A percentile compares a stretch with the other conserved stretches of the same genome.
These are phyloP conservation scores for Drosophila sucinea DNA, from an alignment of 1,140 invertebrate species.

Conservation along the genomic window DNA sequence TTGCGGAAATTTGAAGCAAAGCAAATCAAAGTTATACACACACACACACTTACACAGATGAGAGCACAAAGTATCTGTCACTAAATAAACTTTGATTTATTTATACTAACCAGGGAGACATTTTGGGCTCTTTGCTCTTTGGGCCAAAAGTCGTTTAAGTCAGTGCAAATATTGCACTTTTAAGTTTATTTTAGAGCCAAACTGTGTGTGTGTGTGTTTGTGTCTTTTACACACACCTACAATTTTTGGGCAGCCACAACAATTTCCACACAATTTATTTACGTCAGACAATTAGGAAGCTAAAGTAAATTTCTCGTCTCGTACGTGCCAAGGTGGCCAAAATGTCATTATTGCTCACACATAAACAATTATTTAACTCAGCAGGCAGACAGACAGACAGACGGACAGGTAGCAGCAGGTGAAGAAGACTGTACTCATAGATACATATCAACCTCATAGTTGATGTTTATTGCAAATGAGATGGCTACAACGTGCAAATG, in stretches of 20 bases:
- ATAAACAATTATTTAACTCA: conserved; percentile 21
- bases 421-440: not conserved
- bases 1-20: conserved; percentile 68
- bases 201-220: conserved; percentile 21
- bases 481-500: conserved; percentile 1
- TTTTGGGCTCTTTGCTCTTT: conserved; percentile 57
- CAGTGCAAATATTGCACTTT: conserved; percentile 51
- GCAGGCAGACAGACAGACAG: not conserved
- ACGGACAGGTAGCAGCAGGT: not conserved
- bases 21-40: conserved; percentile 63
- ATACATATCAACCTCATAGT: conserved; percentile 3
- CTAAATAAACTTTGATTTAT: conserved; percentile 79
- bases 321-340: conserved; percentile 43
- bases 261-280: conserved; percentile 45
- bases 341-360: conserved; percentile 25
- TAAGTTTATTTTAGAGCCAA: conserved; percentile 34
- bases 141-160: conserved; percentile 51
- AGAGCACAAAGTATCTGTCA: conserved; percentile 55
- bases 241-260: conserved; percentile 16
- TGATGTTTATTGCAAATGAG: conserved; percentile 9
- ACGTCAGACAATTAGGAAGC: conserved; percentile 53
- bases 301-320: conserved; percentile 18
- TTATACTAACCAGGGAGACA: conserved; percentile 38
- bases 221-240: conserved; percentile 8
- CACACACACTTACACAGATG: not conserved